Conservation (phyloP, 2,888 invertebrate species). For the Carcina quercana region DNA sequence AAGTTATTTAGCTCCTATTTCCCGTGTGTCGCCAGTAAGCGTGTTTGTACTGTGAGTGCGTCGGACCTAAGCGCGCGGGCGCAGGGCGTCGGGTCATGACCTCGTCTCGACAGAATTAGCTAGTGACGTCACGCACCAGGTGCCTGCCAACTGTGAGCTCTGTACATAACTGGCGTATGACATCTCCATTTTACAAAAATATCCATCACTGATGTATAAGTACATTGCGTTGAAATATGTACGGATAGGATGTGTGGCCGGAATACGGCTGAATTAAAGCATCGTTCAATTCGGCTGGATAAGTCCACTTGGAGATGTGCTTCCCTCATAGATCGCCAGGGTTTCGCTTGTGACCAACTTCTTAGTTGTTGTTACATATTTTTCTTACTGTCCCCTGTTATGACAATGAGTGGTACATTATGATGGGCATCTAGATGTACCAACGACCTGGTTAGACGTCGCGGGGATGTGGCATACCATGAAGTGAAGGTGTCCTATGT, state of each 20-base stretch:
- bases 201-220: not conserved
- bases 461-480: too few species aligned
- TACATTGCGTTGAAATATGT: not conserved
- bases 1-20: not conserved
- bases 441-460: too few species aligned
- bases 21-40: not conserved
- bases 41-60: not conserved
- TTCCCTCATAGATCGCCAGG: too few species aligned
- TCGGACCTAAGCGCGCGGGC: conserved; percentile 25
- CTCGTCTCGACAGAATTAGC: conserved; percentile 60
- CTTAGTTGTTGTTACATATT: too few species aligned
- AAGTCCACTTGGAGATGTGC: too few species aligned
- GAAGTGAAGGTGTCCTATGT: too few species aligned
- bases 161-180: conserved; percentile 5
- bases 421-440: too few species aligned
- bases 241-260: not conserved
- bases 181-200: conserved; percentile 9
- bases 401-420: too few species aligned
- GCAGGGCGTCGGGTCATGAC: conserved; percentile 63
- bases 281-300: too few species aligned
- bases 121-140: conserved; percentile 41
- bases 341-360: too few species aligned
- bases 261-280: not conserved
- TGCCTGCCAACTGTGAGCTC: conserved; percentile 37
- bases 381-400: too few species aligned